Percentiles rank a stretch among this genome's conserved stretches.
Evolutionary conservation across 2,888 invertebrate species (phyloP).

Genomic region (Phytoseiulus persimilis): DNA sequence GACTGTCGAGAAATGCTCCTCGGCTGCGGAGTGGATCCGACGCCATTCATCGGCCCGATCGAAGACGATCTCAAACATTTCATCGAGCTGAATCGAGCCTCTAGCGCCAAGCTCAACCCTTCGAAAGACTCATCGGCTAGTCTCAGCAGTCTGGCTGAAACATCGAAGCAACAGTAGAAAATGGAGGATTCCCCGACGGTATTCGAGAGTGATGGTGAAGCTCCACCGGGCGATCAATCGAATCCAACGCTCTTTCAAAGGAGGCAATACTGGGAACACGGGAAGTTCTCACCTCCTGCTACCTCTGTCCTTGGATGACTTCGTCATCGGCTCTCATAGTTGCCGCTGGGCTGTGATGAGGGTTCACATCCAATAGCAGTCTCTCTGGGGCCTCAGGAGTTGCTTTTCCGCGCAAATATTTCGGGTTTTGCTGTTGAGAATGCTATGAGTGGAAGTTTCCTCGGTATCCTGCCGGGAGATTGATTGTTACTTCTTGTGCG

Average conservation of each 20-base stretch:
- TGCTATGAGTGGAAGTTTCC: background rate
- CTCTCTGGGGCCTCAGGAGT: background rate
- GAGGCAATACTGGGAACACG: no score
- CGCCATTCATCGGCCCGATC: conserved; percentile 5
- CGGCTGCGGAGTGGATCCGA: background rate
- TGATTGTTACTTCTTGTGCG: background rate
- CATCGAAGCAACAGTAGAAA: background rate
- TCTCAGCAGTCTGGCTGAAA: background rate
- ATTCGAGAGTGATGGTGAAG: background rate
- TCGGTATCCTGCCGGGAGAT: background rate
- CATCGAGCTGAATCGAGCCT: conserved; percentile 33
- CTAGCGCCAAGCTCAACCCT: conserved; percentile 29
- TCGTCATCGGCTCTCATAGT: no score
- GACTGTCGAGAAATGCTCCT: conserved; percentile 13
- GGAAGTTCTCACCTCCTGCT: no score
- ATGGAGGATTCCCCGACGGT: background rate
- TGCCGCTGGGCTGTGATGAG: no score
- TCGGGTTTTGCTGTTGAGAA: background rate
- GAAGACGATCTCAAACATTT: conserved; percentile 23
- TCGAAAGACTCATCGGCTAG: background rate
- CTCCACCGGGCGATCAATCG: no score
- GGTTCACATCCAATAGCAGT: no score
- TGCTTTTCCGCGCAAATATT: background rate
- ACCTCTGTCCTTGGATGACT: no score
- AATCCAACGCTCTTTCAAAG: no score